Base-by-base conservation (phyloP, 2,797 vertebrate genomes). In the Aplochiton taeniatus region DNA sequence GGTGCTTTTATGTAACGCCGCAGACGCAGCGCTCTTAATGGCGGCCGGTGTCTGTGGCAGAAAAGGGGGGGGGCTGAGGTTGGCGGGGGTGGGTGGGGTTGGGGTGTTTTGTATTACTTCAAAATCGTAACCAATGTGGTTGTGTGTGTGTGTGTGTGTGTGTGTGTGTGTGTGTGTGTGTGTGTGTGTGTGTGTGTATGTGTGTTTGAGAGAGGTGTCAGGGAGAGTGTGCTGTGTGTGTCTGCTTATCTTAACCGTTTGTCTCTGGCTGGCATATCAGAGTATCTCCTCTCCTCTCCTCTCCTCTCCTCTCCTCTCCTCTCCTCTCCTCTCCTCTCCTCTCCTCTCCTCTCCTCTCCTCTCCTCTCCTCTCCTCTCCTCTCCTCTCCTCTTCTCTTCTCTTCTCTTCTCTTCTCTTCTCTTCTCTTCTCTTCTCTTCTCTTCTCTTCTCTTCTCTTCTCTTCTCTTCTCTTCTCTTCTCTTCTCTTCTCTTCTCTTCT, bases 201-300 rank as follows among this genome's bases (percentile, higher is more conserved):
- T 19, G 17, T 18, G 58, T 59, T 16, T 18, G n/a, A 46, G 58
- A 3, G 58, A 46, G 16, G 31, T 31, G 31, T 31, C n/a, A n/a
- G 31, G 2, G 31, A 31, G 31, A 31, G 2, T 6, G 3, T 31
- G 31, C 31, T 18, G 12, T 20, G 48, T 43, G 48, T 52, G n/a
- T 12, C n/a, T n/a, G 20, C 31, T 48, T 31, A n/a, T 11, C 9
- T n/a, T 48, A 19, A 20, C 31, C 8, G 31, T 47, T 31, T 58
- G 54, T 48, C 72, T 76, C 65, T 81, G 74, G 69, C 79, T 76
- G 63, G 16, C 43, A 20, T 62, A 44, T 74, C 60, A 52, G 66
- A 43, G 50, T 20, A 57, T 69, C 72, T 72, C 73, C 72, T 76
- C 64, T 13, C 31, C 53, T 17, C 41, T 46, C 53, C 9, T 12